Base-by-base conservation (phyloP, 2,113 vertebrate genomes). In the Balaeniceps rex region DNA sequence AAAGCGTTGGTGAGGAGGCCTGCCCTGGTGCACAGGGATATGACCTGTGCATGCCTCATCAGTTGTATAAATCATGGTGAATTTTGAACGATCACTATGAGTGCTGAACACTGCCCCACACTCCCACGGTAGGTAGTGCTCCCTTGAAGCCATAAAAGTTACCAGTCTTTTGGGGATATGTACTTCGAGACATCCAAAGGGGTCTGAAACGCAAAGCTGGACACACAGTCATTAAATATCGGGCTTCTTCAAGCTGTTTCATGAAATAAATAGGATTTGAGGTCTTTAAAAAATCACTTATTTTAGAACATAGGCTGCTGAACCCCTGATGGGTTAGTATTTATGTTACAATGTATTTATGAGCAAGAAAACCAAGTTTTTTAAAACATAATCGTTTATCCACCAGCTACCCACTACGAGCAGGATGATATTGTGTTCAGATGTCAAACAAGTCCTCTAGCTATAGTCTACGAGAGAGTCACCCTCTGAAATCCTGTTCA, bases 1-100 rank as follows among this genome's bases (percentile, higher is more conserved):
- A 57, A 25, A 74, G 31, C 54, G 64, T 24, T 13, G 36, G 11
- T 42, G 49, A 81, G 69, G 23, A 87, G 34, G 8, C 29, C 26
- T 29, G 69, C 31, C 14, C 17, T 29, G 31, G 24, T 11, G 25
- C 24, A 6, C 22, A 28, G 74, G n/a, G n/a, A 24, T 23, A 28
- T 10, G 34, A 31, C 17, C 58, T 2, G 3, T 36, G 7, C 4
- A 0, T 40, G 60, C 25, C 36, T 52, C 33, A 2, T 29, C 17
- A 23, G 38, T 7, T 75, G 10, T 51, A 49, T 54, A 57, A 95
- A 68, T 66, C 46, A 16, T 2, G 5, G 26, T 25, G 47, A 55
- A 70, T 76, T 80, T n/a, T 68, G 29, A 83, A n/a, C 80, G 15
- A 5, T 25, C 33, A 7, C 40, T n/a, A 3, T 4, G 7, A 46